Percentiles rank a stretch among this genome's conserved stretches.
phyloP scores from a whole-genome alignment of 2,113 vertebrate species.

The Channa maculata region DNA sequence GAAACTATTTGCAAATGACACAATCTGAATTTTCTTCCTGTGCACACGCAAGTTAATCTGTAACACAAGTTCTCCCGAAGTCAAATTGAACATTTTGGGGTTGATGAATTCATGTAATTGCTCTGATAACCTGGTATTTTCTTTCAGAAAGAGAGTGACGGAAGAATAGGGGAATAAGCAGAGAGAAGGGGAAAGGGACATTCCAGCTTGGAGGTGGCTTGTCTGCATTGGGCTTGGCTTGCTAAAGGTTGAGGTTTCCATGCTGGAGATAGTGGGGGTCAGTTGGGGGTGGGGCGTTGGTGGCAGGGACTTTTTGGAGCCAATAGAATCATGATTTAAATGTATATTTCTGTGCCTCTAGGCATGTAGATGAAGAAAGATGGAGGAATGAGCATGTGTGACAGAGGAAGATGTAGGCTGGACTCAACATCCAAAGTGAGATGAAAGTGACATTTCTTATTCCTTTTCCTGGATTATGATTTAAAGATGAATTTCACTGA shows the following conservation, averaged over 20 bases:
- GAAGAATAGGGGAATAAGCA: conserved; percentile 41
- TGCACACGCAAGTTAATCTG: too few relatives aligned
- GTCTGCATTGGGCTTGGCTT: not conserved
- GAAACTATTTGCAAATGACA: conserved; percentile 8
- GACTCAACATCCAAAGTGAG: conserved; percentile 11
- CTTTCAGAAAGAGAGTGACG: conserved; percentile 10
- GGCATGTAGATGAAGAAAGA: not conserved
- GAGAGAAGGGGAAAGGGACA: conserved; percentile 22
- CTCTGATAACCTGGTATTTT: conserved; percentile 61
- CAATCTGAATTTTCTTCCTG: not conserved
- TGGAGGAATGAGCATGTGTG: not conserved
- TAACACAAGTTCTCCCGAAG: too few relatives aligned
- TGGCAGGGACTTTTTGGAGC: conserved; percentile 14
- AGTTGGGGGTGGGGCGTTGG: conserved; percentile 48
- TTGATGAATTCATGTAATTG: conserved; percentile 66
- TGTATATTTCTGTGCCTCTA: conserved; percentile 36
- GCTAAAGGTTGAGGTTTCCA: conserved; percentile 15
- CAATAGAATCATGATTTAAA: conserved; percentile 50
- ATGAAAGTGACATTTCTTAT: conserved; percentile 43
- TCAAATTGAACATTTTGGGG: conserved; percentile 33
- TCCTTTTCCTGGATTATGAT: conserved; percentile 39
- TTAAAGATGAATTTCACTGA: conserved; percentile 44
- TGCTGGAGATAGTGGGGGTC: conserved; percentile 10
- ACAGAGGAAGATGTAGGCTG: not conserved
- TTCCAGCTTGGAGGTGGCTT: conserved; percentile 19